These are phyloP conservation scores for Gymnosoma rotundatum DNA, from an alignment of 2,888 invertebrate species.

Conservation along the genomic window DNA sequence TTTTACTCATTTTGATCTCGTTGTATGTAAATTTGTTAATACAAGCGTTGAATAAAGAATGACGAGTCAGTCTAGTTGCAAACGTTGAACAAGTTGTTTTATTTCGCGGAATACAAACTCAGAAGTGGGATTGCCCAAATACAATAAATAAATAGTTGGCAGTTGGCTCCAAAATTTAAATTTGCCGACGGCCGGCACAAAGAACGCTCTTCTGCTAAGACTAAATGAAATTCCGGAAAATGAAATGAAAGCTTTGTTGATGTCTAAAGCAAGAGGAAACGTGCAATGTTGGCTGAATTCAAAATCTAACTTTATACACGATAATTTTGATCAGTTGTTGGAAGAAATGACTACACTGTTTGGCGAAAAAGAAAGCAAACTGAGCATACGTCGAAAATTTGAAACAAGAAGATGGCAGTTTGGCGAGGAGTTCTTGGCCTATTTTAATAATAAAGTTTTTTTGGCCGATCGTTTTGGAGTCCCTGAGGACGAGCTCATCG, in stretches of 20 bases:
- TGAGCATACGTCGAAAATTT: constrained; percentile 22
- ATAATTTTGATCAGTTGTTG: constrained; percentile 38
- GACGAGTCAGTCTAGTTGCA: too few relatives aligned
- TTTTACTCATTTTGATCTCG: too few relatives aligned
- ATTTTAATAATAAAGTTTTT: constrained; percentile 19
- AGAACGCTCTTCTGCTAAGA: constrained; percentile 12
- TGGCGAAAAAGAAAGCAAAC: constrained; percentile 34
- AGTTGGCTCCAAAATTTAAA: constrained; percentile 18
- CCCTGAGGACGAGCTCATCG: constrained; percentile 12
- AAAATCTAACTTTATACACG: constrained; percentile 46
- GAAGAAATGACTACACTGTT: constrained; percentile 24
- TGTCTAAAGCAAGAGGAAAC: constrained; percentile 20
- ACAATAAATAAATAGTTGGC: neutral
- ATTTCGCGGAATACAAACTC: too few relatives aligned
- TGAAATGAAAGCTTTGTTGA: constrained; percentile 6
- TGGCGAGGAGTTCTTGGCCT: constrained; percentile 26
- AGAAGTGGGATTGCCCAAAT: too few relatives aligned
- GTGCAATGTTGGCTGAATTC: constrained; percentile 61
- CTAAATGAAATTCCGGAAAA: constrained; percentile 15
- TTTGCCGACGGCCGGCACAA: constrained; percentile 5
- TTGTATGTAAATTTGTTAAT: too few relatives aligned
- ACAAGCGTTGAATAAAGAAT: too few relatives aligned
- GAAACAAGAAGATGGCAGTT: constrained; percentile 41
- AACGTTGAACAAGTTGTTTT: too few relatives aligned
- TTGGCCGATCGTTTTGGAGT: neutral